phyloP scores from a whole-genome alignment of 1,140 invertebrate species.

The Philopotamus ludificatus region DNA sequence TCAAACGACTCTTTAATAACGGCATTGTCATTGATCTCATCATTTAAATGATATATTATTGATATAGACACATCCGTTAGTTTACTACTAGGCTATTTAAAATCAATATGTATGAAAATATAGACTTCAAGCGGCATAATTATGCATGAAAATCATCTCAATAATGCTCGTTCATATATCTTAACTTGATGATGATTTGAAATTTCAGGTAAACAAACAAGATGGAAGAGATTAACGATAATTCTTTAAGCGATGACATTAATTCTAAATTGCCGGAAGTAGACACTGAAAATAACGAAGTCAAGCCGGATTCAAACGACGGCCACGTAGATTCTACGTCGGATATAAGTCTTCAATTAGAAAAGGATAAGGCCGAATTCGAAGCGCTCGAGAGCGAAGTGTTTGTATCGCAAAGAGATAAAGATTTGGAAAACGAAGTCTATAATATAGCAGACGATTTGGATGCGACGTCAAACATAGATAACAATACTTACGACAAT shows the following conservation, averaged over 20 bases:
- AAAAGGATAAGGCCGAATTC: background rate
- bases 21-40: too few species aligned
- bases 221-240: background rate
- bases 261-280: background rate
- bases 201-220: background rate
- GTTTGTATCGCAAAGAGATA: background rate
- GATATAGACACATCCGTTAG: too few species aligned
- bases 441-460: slow-evolving; percentile 3
- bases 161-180: too few species aligned
- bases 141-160: too few species aligned
- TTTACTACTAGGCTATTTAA: too few species aligned
- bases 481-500: background rate
- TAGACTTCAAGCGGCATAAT: too few species aligned
- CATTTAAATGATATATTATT: too few species aligned
- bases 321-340: background rate
- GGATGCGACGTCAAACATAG: background rate
- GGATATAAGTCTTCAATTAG: background rate
- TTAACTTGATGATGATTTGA: too few species aligned
- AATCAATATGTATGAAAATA: too few species aligned
- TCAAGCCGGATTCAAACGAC: background rate
- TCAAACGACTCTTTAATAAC: too few species aligned
- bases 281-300: background rate
- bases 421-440: slow-evolving; percentile 6
- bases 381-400: background rate
- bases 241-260: background rate